These are phyloP conservation scores for Orius insidiosus DNA, from an alignment of 1,140 invertebrate genomes.

Conservation along the genomic window DNA sequence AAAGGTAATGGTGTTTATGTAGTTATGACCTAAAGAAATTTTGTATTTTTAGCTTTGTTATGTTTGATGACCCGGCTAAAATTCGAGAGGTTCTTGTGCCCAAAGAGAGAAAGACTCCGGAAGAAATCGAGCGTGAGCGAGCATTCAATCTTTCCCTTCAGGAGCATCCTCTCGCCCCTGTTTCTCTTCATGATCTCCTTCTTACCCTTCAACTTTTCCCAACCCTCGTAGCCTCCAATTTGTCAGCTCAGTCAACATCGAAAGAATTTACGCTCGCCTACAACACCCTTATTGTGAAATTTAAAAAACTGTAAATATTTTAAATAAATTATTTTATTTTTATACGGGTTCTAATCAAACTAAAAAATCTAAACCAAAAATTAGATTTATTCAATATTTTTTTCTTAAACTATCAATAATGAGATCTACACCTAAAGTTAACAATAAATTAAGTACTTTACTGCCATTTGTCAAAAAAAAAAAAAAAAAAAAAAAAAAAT, in stretches of 20 bases:
- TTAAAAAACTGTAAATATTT: too few species aligned
- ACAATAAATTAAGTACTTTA: too few species aligned
- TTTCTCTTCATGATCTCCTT: constrained; percentile 6
- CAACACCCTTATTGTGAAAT: constrained; percentile 1
- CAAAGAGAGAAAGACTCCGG: neutral
- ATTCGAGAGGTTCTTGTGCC: neutral
- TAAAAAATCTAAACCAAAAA: too few species aligned
- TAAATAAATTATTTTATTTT: too few species aligned
- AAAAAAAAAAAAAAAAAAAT: too few species aligned
- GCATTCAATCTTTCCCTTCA: neutral
- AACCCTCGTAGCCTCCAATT: constrained; percentile 6
- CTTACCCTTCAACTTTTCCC: constrained; percentile 5
- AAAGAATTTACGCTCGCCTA: constrained; percentile 5
- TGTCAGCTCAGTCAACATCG: constrained; percentile 1
- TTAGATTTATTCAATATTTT: too few species aligned
- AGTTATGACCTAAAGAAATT: too few species aligned
- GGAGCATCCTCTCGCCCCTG: neutral
- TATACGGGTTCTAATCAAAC: too few species aligned
- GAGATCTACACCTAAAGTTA: too few species aligned
- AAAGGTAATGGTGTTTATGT: neutral
- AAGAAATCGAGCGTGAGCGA: constrained; percentile 4
- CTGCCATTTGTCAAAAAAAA: too few species aligned
- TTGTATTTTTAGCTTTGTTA: neutral
- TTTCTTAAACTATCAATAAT: too few species aligned
- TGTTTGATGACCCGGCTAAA: neutral